Percentiles rank a stretch among this genome's conserved stretches.
Evolutionary conservation across 1,140 invertebrate genomes (phyloP).

Genomic region (Trichogramma pretiosum): DNA sequence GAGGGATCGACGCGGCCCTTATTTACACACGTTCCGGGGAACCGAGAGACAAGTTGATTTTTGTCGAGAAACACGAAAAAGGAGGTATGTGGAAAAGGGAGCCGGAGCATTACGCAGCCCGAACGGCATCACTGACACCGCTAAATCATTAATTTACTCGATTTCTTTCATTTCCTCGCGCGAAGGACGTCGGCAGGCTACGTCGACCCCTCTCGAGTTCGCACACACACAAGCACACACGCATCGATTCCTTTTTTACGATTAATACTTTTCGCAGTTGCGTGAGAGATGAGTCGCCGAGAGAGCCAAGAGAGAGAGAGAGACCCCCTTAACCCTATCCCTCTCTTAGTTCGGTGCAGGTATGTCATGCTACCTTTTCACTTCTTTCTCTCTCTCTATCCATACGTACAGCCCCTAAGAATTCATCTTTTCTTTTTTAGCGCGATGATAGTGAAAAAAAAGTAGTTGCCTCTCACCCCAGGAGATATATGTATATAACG

Average conservation of each 20-base stretch:
- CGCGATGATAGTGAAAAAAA: not conserved
- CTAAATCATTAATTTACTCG: slow-evolving; percentile 46
- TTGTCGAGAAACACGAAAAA: too few species aligned
- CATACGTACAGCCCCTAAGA: not conserved
- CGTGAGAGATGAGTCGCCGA: too few species aligned
- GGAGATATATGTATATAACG: too few species aligned
- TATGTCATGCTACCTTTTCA: slow-evolving; percentile 11
- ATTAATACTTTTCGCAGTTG: too few species aligned
- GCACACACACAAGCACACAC: too few species aligned
- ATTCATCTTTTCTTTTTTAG: too few species aligned
- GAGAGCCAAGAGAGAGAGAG: slow-evolving; percentile 21
- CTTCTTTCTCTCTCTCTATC: slow-evolving; percentile 9
- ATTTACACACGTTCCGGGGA: too few species aligned
- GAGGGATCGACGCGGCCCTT: too few species aligned
- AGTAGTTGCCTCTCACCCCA: slow-evolving; percentile 6
- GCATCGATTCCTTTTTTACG: too few species aligned
- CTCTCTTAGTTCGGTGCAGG: slow-evolving; percentile 16
- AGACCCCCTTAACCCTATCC: slow-evolving; percentile 19
- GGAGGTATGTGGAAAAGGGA: slow-evolving; percentile 2
- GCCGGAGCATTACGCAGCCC: slow-evolving; percentile 28
- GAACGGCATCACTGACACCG: slow-evolving; percentile 35
- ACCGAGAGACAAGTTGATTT: too few species aligned
- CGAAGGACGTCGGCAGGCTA: too few species aligned
- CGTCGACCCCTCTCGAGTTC: too few species aligned
- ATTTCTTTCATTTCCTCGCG: slow-evolving; percentile 19